Evolutionary conservation across 2,113 vertebrate genomes (phyloP), one percentile per base, ranked within the genome.

Genomic region (Dipodomys stephensi): DNA sequence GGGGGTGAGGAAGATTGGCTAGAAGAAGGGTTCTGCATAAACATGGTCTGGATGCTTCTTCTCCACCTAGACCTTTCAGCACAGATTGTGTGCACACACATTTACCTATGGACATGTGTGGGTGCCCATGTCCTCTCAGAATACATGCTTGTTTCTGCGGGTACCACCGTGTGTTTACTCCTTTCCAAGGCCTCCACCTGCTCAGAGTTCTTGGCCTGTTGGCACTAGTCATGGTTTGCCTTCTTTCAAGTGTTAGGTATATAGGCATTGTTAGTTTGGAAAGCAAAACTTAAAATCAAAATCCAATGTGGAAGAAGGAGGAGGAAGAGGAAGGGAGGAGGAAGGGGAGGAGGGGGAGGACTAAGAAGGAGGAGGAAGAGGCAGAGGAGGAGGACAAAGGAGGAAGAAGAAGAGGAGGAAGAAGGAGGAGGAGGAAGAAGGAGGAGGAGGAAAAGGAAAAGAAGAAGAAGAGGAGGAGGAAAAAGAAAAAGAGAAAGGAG

Each of bases 231-330:
- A 35, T 62, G 62, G 19, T 23, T 64, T 69, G 53, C 35, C 82
- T 71, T 77, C 80, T 71, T 35, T 74, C n/a, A 72, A 71, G 20
- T 68, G 30, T 82, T 67, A 81, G 74, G 19, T 83, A 28, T n/a
- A 94, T n/a, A 23, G 92, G 67, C 87, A 3, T 28, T 69, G 71
- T 76, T 77, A 57, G 39, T 64, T 88, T 65, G 39, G 71, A 93
- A 91, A 91, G 16, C 15, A 80, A 60, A 93, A 49, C 8, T 22
- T 69, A 86, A 91, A 93, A 68, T 53, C 57, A 27, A 86, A 90
- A 27, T 83, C 67, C 6, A 86, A 0, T 73, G 13, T 73, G 16
- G 78, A 35, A n/a, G 23, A 19, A 65, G 20, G 10, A 88, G 79
- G 49, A 53, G 49, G 49, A 53, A 13, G 49, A 53, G 49, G 49